Base-by-base conservation (phyloP, 2,888 invertebrate species). In the Stegana nigrithorax region DNA sequence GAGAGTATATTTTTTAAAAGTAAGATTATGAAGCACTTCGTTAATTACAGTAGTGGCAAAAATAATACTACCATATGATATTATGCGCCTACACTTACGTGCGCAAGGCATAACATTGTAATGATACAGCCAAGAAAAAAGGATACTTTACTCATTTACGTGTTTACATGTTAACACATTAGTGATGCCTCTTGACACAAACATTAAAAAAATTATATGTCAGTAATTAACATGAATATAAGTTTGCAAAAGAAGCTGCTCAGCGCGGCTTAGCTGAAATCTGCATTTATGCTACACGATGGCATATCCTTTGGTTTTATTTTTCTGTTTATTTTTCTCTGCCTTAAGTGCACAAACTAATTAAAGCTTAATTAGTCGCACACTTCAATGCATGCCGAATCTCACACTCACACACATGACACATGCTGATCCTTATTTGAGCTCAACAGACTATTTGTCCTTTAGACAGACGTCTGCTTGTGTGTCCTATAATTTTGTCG, bases 301-400 rank as follows among this genome's bases (percentile, higher is more conserved):
- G 12, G 21, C 1, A n/a, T 10, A 39, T 39, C 21, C n/a, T 42
- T 39, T 39, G n/a, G 12, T 42, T 39, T 57, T 42, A 45, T 39
- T 36, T 25, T 51, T 59, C 39, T 59, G 12, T 59, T 50, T 36
- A 10, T 14, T 27, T 44, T 45, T 45, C 7, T 27, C 27, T 19
- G 29, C 23, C 47, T 44, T 50, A 69, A 69, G 70, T 69, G 70
- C 65, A 70, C 67, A 69, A 69, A 69, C 69, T 69, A 69, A 69
- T 69, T 69, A 69, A 70, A 67, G 51, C 56, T 55, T 69, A 64
- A 69, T 69, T 69, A 69, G 57, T 42, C 32, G 19, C 45, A 68
- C n/a, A 44, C n/a, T n/a, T n/a, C n/a, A n/a, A n/a, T n/a, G n/a
- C n/a, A n/a, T n/a, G n/a, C n/a, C n/a, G n/a, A n/a, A n/a, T n/a